Evolutionary conservation across 2,888 invertebrate species (phyloP), one percentile per base, ranked within the genome.

Genomic region (Liopterus haemorrhoidalis): DNA sequence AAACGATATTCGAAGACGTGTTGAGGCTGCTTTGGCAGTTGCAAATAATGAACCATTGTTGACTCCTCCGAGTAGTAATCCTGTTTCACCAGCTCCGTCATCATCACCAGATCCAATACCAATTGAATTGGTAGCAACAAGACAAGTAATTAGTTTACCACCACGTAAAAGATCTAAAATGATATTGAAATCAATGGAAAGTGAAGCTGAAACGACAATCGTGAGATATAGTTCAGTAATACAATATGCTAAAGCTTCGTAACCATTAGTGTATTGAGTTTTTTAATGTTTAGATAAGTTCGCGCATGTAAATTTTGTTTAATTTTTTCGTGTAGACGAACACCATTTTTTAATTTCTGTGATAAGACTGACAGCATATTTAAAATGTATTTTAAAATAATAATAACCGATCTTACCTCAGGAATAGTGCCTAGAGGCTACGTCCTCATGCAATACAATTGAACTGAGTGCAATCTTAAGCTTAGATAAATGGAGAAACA

Each of bases 91-190:
- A 5, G 67, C 66, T 41, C 70, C 74, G 9, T 69, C 71, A 12
- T 68, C 69, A 18, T 74, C 74, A 12, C 75, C 76, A 1, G 75
- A 76, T 56, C 72, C 74, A 38, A 24, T 3, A 20, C 39, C 45
- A 16, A 40, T 41, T 14, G 21, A 41, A 63, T 60, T 64, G 2
- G 55, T 64, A 2, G 63, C 66, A 2, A 72, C 71, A 49, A 65
- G 67, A 50, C 72, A 76, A 16, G 79, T 80, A 59, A 72, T 73
- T 62, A 83, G 81, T 46, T 67, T 88, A 52, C 89, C 89, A 3
- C 79, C 84, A 3, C 74, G 88, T 48, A 90, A 89, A 66, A 76
- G 89, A 9, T 75, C 74, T 48, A 88, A 85, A 66, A 78, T 85
- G 75, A 88, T 80, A 64, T 75, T 76, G 66, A 81, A 78, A 68